These are phyloP conservation scores for Hylomyscus alleni DNA, from an alignment of 2,797 vertebrate species.

Conservation along the genomic window DNA sequence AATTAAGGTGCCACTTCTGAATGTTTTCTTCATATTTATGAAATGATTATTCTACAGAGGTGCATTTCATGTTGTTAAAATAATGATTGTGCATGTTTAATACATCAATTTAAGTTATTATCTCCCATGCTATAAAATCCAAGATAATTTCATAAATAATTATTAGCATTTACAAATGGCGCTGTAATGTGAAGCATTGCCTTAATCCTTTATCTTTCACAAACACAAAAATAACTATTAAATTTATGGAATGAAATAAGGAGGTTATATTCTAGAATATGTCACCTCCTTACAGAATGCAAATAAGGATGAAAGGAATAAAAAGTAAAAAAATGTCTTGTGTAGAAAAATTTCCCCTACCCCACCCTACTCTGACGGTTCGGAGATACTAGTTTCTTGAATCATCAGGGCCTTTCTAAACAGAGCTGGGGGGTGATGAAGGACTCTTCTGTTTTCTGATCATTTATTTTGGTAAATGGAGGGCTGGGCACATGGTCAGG, in stretches of 20 bases:
- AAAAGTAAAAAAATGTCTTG: not conserved
- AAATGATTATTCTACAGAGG: slow-evolving; percentile 85
- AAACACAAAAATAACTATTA: slow-evolving; percentile 72
- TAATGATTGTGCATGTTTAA: slow-evolving; percentile 86
- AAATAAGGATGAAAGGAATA: not conserved
- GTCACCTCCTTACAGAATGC: slow-evolving; percentile 35
- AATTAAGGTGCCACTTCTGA: slow-evolving; percentile 85
- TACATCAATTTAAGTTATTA: slow-evolving; percentile 87
- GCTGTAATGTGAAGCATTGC: slow-evolving; percentile 73
- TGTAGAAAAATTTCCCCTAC: not conserved
- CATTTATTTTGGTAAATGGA: not conserved
- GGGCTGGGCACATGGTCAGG: not conserved
- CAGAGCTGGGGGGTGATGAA: not conserved
- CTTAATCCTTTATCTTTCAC: slow-evolving; percentile 82
- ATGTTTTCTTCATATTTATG: slow-evolving; percentile 79
- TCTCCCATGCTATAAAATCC: slow-evolving; percentile 84
- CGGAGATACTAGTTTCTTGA: not conserved
- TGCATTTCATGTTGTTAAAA: slow-evolving; percentile 87
- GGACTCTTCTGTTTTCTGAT: not conserved
- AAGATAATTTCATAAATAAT: slow-evolving; percentile 89
- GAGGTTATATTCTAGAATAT: slow-evolving; percentile 11
- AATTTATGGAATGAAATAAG: slow-evolving; percentile 72
- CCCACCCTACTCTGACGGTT: not conserved
- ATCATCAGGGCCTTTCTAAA: not conserved
- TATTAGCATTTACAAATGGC: slow-evolving; percentile 80